Evolutionary conservation across 2,888 invertebrate genomes (phyloP).

Genomic region (Gortyna flavago): DNA sequence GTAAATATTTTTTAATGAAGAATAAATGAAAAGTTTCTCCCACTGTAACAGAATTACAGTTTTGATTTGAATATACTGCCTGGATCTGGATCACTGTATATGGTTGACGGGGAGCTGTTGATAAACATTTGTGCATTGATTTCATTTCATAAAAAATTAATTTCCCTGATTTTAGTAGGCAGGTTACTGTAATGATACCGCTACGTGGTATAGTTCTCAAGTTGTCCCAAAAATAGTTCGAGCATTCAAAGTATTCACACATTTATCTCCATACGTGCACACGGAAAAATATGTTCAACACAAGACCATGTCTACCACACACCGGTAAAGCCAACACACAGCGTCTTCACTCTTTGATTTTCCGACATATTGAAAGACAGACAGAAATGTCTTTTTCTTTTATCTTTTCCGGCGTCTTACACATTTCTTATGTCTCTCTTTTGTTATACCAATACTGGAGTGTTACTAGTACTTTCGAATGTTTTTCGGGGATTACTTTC

Average conservation of each 20-base stretch:
- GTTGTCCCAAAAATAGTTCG: neutral
- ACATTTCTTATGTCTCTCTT: constrained; percentile 46
- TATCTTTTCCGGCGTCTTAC: constrained; percentile 43
- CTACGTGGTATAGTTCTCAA: neutral
- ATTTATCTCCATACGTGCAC: neutral
- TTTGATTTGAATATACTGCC: neutral
- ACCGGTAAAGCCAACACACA: constrained; percentile 1
- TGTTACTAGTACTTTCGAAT: constrained; percentile 25
- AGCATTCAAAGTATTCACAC: neutral
- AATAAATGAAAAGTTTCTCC: no score
- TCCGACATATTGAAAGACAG: constrained; percentile 50
- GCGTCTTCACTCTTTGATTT: constrained; percentile 38
- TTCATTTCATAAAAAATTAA: neutral
- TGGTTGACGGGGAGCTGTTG: neutral
- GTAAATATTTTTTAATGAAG: no score
- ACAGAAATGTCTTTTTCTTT: constrained; percentile 41
- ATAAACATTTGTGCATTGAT: neutral
- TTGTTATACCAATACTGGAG: constrained; percentile 35
- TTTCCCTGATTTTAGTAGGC: no score
- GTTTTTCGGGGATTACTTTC: constrained; percentile 17
- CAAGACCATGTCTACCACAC: constrained; percentile 3
- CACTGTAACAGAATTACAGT: neutral
- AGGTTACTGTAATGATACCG: neutral
- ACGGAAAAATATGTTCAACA: neutral
- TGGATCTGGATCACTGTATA: no score